These are phyloP conservation scores for Xyrauchen texanus DNA, from an alignment of 2,113 vertebrate species.

Conservation along the genomic window DNA sequence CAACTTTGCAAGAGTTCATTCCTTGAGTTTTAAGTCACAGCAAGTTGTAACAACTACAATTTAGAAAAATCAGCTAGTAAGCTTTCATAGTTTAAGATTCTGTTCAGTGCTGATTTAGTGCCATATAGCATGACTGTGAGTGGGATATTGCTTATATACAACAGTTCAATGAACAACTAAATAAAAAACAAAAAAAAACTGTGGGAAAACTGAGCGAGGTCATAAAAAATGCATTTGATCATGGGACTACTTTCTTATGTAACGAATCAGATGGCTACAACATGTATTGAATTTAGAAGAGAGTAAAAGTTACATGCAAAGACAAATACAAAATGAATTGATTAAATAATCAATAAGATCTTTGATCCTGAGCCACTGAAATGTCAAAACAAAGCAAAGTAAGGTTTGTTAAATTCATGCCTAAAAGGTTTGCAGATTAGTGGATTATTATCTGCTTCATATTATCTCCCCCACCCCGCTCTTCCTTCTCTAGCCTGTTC, in stretches of 20 bases:
- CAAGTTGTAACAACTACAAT: slow-evolving; percentile 5
- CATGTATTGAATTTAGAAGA: neutral
- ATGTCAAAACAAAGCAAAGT: neutral
- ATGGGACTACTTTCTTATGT: too few relatives aligned
- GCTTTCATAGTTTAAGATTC: too few relatives aligned
- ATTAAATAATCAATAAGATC: slow-evolving; percentile 13
- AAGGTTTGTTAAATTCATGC: slow-evolving; percentile 14
- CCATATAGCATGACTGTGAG: too few relatives aligned
- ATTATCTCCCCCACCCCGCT: neutral
- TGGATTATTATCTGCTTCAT: neutral
- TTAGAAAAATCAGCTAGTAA: neutral
- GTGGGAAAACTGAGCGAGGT: too few relatives aligned
- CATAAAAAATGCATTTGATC: too few relatives aligned
- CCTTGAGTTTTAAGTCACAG: neutral
- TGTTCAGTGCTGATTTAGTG: too few relatives aligned
- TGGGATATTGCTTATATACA: too few relatives aligned
- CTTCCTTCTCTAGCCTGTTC: neutral
- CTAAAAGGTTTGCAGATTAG: slow-evolving; percentile 14
- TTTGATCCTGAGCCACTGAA: slow-evolving; percentile 20
- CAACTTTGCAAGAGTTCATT: neutral
- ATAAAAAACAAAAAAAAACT: too few relatives aligned
- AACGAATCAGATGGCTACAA: too few relatives aligned
- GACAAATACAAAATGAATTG: too few relatives aligned
- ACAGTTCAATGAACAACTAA: too few relatives aligned
- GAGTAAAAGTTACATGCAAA: neutral